A percentile compares a stretch with the other conserved stretches of the same genome.
phyloP scores from a whole-genome alignment of 2,113 vertebrate genomes.

The Polypterus senegalus region DNA sequence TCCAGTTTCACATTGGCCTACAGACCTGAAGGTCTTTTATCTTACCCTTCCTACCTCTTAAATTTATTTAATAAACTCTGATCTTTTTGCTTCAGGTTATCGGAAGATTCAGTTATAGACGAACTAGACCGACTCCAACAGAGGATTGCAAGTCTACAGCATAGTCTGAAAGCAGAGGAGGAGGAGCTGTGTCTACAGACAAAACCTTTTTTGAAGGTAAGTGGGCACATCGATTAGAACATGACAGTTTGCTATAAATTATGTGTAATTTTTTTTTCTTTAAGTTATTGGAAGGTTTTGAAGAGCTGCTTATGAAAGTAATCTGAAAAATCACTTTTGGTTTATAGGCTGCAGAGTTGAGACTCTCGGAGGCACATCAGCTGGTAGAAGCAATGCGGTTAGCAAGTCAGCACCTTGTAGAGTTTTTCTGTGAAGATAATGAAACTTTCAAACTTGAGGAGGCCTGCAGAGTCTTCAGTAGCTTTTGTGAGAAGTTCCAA shows the following conservation, averaged over 20 bases:
- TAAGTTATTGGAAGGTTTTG: too few species aligned
- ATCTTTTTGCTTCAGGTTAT: conserved; percentile 33
- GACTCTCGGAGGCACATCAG: conserved; percentile 42
- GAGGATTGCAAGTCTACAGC: conserved; percentile 37
- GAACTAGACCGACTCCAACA: conserved; percentile 50
- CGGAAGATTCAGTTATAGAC: conserved; percentile 51
- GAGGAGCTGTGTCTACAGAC: conserved; percentile 48
- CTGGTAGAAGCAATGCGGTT: conserved; percentile 46
- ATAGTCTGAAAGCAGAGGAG: conserved; percentile 32
- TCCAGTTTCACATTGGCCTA: too few species aligned
- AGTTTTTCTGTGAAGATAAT: conserved; percentile 62
- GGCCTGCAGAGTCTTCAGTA: conserved; percentile 48
- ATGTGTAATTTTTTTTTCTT: too few species aligned
- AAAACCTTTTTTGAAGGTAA: conserved; percentile 49
- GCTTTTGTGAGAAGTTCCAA: conserved; percentile 53
- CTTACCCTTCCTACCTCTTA: too few species aligned
- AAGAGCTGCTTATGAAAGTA: too few species aligned
- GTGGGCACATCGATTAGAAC: too few species aligned
- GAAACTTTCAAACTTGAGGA: conserved; percentile 53
- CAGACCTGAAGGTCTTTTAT: too few species aligned
- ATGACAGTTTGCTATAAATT: too few species aligned
- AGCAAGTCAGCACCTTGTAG: conserved; percentile 50
- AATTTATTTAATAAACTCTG: background rate
- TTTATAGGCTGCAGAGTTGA: conserved; percentile 42
- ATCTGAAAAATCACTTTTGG: too few species aligned